Base-by-base conservation (phyloP, 2,888 invertebrate genomes). In the Mayetiola destructor region DNA sequence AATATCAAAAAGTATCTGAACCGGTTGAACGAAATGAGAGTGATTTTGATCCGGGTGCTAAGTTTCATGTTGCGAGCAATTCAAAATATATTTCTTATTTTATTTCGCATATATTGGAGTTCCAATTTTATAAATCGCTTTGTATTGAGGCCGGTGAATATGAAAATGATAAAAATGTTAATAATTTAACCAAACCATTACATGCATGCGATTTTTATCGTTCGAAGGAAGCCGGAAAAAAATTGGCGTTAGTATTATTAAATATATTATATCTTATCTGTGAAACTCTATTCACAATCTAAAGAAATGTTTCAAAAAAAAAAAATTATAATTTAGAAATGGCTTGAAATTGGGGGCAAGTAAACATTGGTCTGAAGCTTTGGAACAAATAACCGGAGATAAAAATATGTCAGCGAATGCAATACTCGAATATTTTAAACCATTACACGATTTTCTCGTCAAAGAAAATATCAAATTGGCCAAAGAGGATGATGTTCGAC, bases 81-180 rank as follows among this genome's bases (percentile, higher is more conserved):
- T 68, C 70, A 5, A 72, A 74, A 59, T 75, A 75, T 60, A 71
- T 75, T 57, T 66, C 69, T 66, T 71, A 61, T 63, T 73, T 80
- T 63, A 77, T 87, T 58, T 81, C 84, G 14, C 80, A 80, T 64
- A 77, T 88, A n/a, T 69, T 88, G 35, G 84, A 88, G 69, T 89
- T 88, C 68, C 87, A 87, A 73, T 82, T 84, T 64, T 82, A 84
- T 65, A 75, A 78, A 63, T 74, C 80, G 0, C 69, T 84, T 12
- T 84, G 84, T 59, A 74, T 72, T 56, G 76, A 76, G 63, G 80
- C 83, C 16, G 79, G 77, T 2, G 72, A 83, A 64, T 80, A 77
- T 60, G 79, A 52, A n/a, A n/a, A n/a, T n/a, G n/a, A n/a, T n/a
- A n/a, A n/a, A n/a, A 12, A 36, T 36, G 20, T 16, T 1, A 66